phyloP scores from a whole-genome alignment of 2,797 vertebrate genomes.

The Pangasius larnaudii region DNA sequence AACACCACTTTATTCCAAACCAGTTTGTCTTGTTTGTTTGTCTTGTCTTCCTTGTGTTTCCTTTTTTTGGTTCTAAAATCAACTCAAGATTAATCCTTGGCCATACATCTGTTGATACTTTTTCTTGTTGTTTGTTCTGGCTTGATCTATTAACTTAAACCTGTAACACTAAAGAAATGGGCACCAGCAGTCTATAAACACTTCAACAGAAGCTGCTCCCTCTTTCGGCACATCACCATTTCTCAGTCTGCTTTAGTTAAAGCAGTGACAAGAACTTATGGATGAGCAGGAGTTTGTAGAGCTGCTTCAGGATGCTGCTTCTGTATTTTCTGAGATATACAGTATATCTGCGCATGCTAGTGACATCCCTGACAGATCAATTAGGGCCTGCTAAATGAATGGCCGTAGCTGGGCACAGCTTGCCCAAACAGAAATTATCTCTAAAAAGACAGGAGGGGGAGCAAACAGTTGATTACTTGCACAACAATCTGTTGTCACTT shows the following conservation, averaged over 20 bases:
- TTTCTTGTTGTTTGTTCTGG: neutral
- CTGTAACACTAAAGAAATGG: slow-evolving; percentile 15
- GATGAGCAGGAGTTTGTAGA: slow-evolving; percentile 43
- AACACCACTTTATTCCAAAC: neutral
- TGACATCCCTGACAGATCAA: slow-evolving; percentile 59
- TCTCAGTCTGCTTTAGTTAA: slow-evolving; percentile 42
- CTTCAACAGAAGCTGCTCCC: slow-evolving; percentile 1
- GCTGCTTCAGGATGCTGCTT: slow-evolving; percentile 39
- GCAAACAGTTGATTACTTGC: slow-evolving; percentile 57
- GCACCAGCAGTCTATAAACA: slow-evolving; percentile 41
- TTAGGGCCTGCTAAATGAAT: slow-evolving; percentile 60
- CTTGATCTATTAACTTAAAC: slow-evolving; percentile 17
- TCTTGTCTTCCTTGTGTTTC: neutral
- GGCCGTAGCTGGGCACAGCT: slow-evolving; percentile 46
- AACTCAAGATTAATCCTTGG: neutral
- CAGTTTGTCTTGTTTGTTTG: neutral
- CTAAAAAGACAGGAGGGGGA: slow-evolving; percentile 51
- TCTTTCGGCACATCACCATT: slow-evolving; percentile 28
- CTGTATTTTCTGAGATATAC: slow-evolving; percentile 46
- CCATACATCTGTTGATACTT: neutral
- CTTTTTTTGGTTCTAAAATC: neutral
- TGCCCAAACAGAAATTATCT: slow-evolving; percentile 56
- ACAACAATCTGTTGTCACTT: slow-evolving; percentile 50
- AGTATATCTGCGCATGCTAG: slow-evolving; percentile 55
- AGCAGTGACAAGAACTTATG: slow-evolving; percentile 42